Base-by-base conservation (phyloP, 37 sponge, comb jelly and placozoan species). In the Amphimedon queenslandica region DNA sequence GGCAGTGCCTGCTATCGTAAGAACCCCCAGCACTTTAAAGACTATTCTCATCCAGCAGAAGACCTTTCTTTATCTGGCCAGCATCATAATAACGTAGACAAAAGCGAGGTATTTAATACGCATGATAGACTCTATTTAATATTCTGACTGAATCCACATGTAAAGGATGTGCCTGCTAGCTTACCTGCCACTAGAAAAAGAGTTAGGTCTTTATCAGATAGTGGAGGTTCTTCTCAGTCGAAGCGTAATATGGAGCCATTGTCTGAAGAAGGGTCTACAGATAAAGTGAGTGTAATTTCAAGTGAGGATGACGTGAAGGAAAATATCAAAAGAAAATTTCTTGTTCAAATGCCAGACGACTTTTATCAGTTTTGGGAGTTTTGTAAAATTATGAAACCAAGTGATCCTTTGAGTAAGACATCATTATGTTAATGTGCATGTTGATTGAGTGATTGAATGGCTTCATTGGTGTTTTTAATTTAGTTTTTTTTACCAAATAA, bases 341-440 rank as follows among this genome's bases (percentile, higher is more conserved):
- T 84, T 10, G 81, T 90, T 36, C 66, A 76, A 28, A 80, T 90
- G 77, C 81, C 90, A 5, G 72, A 90, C 1, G 85, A 77, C 51
- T 90, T 84, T 63, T 80, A 77, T 29, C 77, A 69, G 41, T 84
- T 90, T 63, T 90, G 85, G 85, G 82, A 84, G n/a, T 84, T 90
- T 57, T 90, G 90, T 63, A 74, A 67, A 25, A 42, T 23, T 20
- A 29, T 83, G 2, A 55, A 84, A 37, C 64, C 75, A 1, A 28
- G 10, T 25, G 42, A 71, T 31, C 82, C 82, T 55, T 41, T 18
- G 37, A 8, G 38, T 66, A 66, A 37, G n/a, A 18, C 11, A 61
- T 10, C 63, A 29, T 10, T 16, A 73, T 32, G 60, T 58, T n/a
- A n/a, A n/a, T n/a, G n/a, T n/a, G n/a, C 11, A 18, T 37, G 33